Evolutionary conservation across 2,888 invertebrate species (phyloP), one percentile per base, ranked within the genome.

Genomic region (Amorpha juglandis): DNA sequence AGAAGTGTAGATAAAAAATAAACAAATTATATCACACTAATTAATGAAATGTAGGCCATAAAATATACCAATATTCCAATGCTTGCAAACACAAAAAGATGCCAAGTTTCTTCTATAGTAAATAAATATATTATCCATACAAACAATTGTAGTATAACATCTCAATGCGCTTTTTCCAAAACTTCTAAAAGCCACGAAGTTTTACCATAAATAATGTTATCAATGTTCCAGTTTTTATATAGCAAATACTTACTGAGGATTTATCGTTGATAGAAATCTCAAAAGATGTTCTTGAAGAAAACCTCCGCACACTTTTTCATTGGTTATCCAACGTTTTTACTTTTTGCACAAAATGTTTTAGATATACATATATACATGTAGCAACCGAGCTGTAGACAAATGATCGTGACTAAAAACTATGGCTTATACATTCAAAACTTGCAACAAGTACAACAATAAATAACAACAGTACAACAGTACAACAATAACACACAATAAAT

Each of bases 161-260:
- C 51, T 65, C 42, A 42, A 65, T 65, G 42, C 42, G 63, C 51
- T 67, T 51, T 45, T 66, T 67, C 50, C 55, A 63, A 48, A 67
- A 67, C 48, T 67, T 63, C 19, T 55, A n/a, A 38, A 55, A 67
- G 63, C 53, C 50, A 42, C 21, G 53, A 67, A 67, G 19, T 67
- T 67, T 67, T 63, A 45, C 50, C 63, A 67, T 67, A 67, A 67
- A 67, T 67, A 67, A 67, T 48, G 63, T 63, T 67, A 67, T 63
- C 63, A 58, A 63, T 63, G 67, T 63, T 55, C 50, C 48, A 63
- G 67, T 63, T 63, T 50, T 66, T 66, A 47, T 63, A 21, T 63
- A 63, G 66, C 52, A 66, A 66, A 62, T 62, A 63, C 63, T 47
- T 55, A 50, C 55, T 48, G 53, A 67, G 33, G 67, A 63, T 67